Percentiles rank a stretch among this genome's conserved stretches.
Conservation (phyloP, 2,888 invertebrate genomes). For the Catotricha subobsoleta region DNA sequence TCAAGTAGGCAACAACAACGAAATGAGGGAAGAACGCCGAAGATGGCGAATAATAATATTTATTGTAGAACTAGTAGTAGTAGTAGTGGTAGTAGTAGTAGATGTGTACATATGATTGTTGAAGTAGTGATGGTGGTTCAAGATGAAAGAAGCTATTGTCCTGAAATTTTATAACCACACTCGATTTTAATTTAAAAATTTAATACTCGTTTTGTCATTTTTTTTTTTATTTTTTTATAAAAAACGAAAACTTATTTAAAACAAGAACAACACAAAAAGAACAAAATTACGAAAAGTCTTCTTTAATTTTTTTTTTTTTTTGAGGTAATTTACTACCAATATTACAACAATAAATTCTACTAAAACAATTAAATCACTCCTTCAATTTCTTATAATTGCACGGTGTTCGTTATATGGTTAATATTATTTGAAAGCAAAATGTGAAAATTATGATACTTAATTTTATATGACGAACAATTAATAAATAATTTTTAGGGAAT, state of each 20-base stretch:
- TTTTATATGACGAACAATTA: neutral
- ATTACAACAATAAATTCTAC: neutral
- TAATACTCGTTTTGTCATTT: neutral
- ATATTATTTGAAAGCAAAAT: no score
- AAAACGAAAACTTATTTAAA: constrained; percentile 3
- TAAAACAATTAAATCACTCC: neutral
- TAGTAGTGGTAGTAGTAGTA: constrained; percentile 4
- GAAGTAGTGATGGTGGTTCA: constrained; percentile 10
- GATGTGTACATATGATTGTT: constrained; percentile 8
- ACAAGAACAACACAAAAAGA: neutral
- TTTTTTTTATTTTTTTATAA: neutral
- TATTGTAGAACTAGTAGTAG: constrained; percentile 6
- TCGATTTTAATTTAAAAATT: constrained; percentile 10
- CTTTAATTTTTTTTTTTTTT: neutral
- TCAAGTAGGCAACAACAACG: neutral
- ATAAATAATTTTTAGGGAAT: neutral
- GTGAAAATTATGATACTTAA: no score
- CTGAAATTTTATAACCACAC: constrained; percentile 15
- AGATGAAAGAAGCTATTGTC: constrained; percentile 12
- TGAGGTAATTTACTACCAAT: neutral
- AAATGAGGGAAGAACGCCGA: constrained; percentile 2
- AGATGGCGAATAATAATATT: constrained; percentile 3
- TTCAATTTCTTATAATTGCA: neutral
- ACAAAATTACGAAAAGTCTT: neutral
- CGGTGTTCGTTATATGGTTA: no score